A percentile compares a stretch with the other conserved stretches of the same genome.
Evolutionary conservation across 2,888 invertebrate genomes (phyloP).

Genomic region (Eilema sororculum): DNA sequence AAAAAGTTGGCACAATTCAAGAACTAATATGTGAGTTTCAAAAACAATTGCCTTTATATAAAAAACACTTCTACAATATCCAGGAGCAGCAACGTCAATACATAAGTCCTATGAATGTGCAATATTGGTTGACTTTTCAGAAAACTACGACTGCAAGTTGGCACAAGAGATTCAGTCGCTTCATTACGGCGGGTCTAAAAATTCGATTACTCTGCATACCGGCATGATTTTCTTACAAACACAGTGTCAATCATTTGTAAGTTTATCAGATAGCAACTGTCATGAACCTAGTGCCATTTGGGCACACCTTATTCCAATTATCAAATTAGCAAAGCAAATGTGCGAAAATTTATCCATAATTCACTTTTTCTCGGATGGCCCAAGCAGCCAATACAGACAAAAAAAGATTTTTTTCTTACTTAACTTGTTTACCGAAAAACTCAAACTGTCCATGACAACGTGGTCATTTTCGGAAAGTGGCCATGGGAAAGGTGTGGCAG

Average conservation of each 20-base stretch:
- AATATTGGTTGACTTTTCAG: constrained; percentile 8
- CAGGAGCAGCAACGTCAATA: constrained; percentile 5
- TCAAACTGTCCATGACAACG: constrained; percentile 17
- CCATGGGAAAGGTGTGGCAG: constrained; percentile 42
- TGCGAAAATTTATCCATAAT: not conserved
- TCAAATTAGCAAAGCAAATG: not conserved
- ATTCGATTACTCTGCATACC: constrained; percentile 31
- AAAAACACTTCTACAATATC: not conserved
- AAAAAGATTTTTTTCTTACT: constrained; percentile 3
- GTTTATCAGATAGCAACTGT: constrained; percentile 34
- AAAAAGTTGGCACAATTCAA: too few species aligned
- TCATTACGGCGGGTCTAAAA: constrained; percentile 33
- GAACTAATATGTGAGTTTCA: not conserved
- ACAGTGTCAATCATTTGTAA: constrained; percentile 10
- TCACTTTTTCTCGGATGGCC: constrained; percentile 15
- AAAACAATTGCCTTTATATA: constrained; percentile 4
- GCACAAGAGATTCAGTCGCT: constrained; percentile 9
- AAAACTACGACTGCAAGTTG: constrained; percentile 11
- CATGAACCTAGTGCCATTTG: constrained; percentile 27
- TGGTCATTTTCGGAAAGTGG: constrained; percentile 42
- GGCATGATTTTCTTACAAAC: constrained; percentile 23
- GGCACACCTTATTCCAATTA: constrained; percentile 26
- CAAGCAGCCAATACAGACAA: constrained; percentile 19
- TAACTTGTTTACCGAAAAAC: constrained; percentile 2
- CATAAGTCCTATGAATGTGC: not conserved